Conservation (phyloP, 2,113 vertebrate species). For the Erythrolamprus reginae region DNA sequence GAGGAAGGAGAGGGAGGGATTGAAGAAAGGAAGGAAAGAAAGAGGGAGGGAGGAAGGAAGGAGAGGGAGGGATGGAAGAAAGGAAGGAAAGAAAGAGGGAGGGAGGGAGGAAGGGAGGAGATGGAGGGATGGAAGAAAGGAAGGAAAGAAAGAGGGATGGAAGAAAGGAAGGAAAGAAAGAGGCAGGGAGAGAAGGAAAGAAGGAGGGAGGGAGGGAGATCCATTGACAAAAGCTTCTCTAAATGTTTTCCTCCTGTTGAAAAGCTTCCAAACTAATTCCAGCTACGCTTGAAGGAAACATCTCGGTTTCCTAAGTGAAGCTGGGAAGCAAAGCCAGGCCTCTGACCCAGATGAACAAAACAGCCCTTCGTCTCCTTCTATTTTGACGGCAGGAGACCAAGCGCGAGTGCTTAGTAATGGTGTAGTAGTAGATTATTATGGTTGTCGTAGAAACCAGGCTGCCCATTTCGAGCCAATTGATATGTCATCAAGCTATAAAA, state of each 20-base stretch:
- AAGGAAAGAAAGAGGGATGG: background rate
- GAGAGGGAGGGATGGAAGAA: background rate
- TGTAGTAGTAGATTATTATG: background rate
- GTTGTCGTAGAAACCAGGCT: background rate
- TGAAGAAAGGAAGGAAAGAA: background rate
- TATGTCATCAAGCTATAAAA: background rate
- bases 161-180: background rate
- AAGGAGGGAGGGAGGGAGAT: background rate
- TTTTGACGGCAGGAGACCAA: background rate
- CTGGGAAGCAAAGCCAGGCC: background rate
- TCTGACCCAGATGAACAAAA: constrained; percentile 9
- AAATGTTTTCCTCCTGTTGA: background rate
- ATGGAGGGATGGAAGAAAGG: background rate
- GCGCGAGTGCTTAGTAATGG: background rate
- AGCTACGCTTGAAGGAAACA: constrained; percentile 8
- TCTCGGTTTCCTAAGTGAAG: background rate
- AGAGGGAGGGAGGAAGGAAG: too few species aligned
- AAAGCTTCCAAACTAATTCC: constrained; percentile 14
- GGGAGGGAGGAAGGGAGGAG: too few species aligned
- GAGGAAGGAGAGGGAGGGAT: too few species aligned
- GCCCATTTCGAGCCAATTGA: background rate
- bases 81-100: background rate
- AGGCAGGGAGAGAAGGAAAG: too few species aligned
- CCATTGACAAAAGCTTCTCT: background rate
- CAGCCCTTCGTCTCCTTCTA: background rate